Evolutionary conservation across 2,113 vertebrate genomes (phyloP).

Genomic region (Carollia perspicillata): DNA sequence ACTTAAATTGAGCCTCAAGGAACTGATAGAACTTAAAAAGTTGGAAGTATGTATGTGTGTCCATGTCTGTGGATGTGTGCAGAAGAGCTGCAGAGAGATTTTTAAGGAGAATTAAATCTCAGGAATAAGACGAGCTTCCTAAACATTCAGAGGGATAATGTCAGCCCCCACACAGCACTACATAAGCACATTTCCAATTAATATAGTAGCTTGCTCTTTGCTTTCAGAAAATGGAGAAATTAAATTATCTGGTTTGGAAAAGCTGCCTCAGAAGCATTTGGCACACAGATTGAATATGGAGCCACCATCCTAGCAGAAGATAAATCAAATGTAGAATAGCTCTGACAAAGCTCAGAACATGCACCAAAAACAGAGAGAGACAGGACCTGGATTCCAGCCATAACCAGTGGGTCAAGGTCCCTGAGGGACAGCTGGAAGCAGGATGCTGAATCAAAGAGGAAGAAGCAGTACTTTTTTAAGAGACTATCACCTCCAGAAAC

Average conservation of each 20-base stretch:
- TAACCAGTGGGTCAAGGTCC: slow-evolving; percentile 44
- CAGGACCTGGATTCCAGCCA: slow-evolving; percentile 46
- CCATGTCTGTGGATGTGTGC: background rate
- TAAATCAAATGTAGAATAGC: slow-evolving; percentile 60
- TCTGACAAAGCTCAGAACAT: slow-evolving; percentile 59
- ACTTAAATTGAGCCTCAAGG: background rate
- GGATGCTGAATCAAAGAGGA: slow-evolving; percentile 43
- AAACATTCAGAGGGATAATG: slow-evolving; percentile 38
- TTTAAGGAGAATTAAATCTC: slow-evolving; percentile 44
- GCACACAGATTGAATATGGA: slow-evolving; percentile 42
- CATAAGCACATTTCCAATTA: slow-evolving; percentile 62
- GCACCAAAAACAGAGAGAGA: slow-evolving; percentile 42
- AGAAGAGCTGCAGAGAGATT: slow-evolving; percentile 3
- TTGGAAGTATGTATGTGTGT: background rate
- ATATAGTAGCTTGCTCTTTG: slow-evolving; percentile 52
- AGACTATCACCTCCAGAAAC: slow-evolving; percentile 38
- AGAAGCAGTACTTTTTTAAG: slow-evolving; percentile 36
- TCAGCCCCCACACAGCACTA: background rate
- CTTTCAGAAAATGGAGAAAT: slow-evolving; percentile 67
- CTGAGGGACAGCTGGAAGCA: slow-evolving; percentile 20
- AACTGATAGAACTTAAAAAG: background rate
- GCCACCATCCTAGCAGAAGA: slow-evolving; percentile 52
- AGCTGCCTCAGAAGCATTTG: slow-evolving; percentile 45
- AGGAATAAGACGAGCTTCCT: slow-evolving; percentile 28
- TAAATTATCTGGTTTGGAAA: slow-evolving; percentile 62